Evolutionary conservation across 2,888 invertebrate species (phyloP).

Genomic region (Habroteleia sp.): DNA sequence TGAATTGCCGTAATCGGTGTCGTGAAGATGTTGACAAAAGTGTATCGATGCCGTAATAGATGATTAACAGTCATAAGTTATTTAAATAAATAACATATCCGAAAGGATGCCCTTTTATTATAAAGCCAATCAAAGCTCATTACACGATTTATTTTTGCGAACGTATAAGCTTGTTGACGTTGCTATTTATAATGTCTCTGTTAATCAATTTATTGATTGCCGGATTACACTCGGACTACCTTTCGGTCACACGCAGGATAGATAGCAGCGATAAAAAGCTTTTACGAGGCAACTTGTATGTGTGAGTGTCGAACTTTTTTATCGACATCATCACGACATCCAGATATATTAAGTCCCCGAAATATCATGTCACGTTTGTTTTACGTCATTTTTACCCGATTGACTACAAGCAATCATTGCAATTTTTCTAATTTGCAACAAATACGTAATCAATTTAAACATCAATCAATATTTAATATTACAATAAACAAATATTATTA

Average conservation of each 20-base stretch:
- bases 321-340: constrained; percentile 42
- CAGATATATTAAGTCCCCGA: constrained; percentile 27
- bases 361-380: constrained; percentile 32
- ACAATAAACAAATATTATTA: too few relatives aligned
- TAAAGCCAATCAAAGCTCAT: constrained; percentile 51
- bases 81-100: constrained; percentile 22
- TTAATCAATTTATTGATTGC: constrained; percentile 61
- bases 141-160: constrained; percentile 54
- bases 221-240: constrained; percentile 50
- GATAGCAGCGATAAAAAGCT: constrained; percentile 55
- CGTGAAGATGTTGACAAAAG: too few relatives aligned
- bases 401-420: too few relatives aligned
- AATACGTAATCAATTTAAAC: too few relatives aligned
- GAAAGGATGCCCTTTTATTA: constrained; percentile 33
- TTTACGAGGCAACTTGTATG: constrained; percentile 26
- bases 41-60: too few relatives aligned
- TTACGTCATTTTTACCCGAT: constrained; percentile 7
- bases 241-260: constrained; percentile 41
- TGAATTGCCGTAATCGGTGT: too few relatives aligned
- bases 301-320: constrained; percentile 38
- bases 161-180: constrained; percentile 47
- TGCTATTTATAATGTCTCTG: constrained; percentile 49
- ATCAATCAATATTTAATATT: too few relatives aligned
- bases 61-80: too few relatives aligned
- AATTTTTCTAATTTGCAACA: too few relatives aligned